phyloP scores from a whole-genome alignment of 2,113 vertebrate species.

The Bettongia penicillata region DNA sequence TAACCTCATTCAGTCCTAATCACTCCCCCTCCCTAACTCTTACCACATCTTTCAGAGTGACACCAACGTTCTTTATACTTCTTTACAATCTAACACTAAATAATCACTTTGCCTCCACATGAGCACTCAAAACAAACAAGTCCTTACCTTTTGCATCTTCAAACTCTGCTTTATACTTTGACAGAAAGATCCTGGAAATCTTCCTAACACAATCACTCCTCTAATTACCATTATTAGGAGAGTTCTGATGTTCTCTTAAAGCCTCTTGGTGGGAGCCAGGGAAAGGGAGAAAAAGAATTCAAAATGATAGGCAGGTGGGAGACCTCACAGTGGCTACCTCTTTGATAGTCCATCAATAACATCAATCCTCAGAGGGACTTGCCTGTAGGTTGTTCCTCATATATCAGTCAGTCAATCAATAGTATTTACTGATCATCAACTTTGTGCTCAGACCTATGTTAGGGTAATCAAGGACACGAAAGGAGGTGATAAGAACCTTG shows the following conservation, averaged over 20 bases:
- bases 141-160: background rate
- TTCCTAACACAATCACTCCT: background rate
- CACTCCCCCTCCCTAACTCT: background rate
- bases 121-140: background rate
- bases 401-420: background rate
- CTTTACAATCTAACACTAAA: background rate
- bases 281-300: no score
- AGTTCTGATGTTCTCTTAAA: background rate
- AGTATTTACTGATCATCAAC: background rate
- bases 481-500: background rate
- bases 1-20: background rate
- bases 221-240: background rate
- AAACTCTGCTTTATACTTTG: background rate
- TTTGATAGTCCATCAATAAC: background rate
- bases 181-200: background rate
- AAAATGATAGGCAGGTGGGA: background rate
- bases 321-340: background rate
- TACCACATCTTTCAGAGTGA: background rate
- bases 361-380: background rate
- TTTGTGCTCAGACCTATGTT: background rate
- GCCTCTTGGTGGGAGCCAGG: background rate
- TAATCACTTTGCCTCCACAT: background rate
- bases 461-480: background rate
- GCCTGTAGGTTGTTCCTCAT: background rate
- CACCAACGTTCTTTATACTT: background rate